Evolutionary conservation across 2,888 invertebrate genomes (phyloP).

Genomic region (Caenorhabditis panamensis): DNA sequence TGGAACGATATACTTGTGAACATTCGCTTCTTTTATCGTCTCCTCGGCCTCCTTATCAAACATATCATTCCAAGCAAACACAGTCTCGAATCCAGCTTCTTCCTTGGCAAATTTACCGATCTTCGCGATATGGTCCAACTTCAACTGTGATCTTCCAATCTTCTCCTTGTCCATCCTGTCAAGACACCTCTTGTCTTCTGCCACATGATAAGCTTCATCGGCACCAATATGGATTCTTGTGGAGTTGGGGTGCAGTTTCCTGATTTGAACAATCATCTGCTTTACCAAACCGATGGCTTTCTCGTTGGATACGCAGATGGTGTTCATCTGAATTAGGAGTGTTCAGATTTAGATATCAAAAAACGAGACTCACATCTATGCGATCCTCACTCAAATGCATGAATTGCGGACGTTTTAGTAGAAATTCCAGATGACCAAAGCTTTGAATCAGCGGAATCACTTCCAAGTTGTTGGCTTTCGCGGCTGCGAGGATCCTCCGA

Average conservation of each 20-base stretch:
- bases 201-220: constrained; percentile 88
- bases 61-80: constrained; percentile 80
- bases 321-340: constrained; percentile 73
- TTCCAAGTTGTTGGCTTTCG: constrained; percentile 82
- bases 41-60: constrained; percentile 70
- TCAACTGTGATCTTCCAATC: constrained; percentile 83
- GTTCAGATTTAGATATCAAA: too few relatives aligned
- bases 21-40: constrained; percentile 58
- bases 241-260: constrained; percentile 79
- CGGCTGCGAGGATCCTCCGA: constrained; percentile 67
- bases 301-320: constrained; percentile 83
- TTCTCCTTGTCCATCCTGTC: constrained; percentile 27
- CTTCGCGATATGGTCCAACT: constrained; percentile 85
- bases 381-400: constrained; percentile 86
- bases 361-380: constrained; percentile 85
- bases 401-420: constrained; percentile 87
- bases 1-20: constrained; percentile 48
- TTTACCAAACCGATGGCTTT: constrained; percentile 85
- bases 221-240: constrained; percentile 86
- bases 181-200: constrained; percentile 80
- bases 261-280: constrained; percentile 87
- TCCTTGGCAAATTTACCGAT: constrained; percentile 62
- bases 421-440: constrained; percentile 85
- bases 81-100: constrained; percentile 63
- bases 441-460: constrained; percentile 84